These are phyloP conservation scores for Bos indicus DNA, from an alignment of 2,113 vertebrate species.

Conservation along the genomic window DNA sequence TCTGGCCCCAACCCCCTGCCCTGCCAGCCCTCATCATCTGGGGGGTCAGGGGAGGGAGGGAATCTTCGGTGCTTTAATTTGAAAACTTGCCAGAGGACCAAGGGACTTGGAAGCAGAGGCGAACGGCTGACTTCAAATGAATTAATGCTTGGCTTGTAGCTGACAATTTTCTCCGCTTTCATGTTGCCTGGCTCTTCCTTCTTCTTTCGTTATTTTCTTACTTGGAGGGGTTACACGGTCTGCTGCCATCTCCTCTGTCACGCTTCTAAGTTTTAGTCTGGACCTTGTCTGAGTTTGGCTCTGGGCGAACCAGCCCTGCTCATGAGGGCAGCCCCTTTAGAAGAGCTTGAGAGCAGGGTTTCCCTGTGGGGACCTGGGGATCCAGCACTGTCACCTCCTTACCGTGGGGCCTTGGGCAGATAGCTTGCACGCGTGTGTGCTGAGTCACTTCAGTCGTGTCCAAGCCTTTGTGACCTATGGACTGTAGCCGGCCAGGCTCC, in stretches of 20 bases:
- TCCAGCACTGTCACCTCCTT: not conserved
- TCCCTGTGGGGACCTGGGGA: not conserved
- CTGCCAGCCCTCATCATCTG: not conserved
- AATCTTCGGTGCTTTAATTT: conserved; percentile 50
- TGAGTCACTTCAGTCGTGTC: not conserved
- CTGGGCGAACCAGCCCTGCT: not conserved
- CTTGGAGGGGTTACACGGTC: not conserved
- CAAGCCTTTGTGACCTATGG: not conserved
- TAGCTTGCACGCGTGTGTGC: not conserved
- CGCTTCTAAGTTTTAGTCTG: not conserved
- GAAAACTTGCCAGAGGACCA: conserved; percentile 48
- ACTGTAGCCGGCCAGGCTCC: not conserved
- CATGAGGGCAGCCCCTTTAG: fast-evolving
- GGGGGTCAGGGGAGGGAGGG: not conserved
- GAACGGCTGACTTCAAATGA: conserved; percentile 1
- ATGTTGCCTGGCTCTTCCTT: not conserved
- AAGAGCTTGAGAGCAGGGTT: not conserved
- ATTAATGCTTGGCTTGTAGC: conserved; percentile 35
- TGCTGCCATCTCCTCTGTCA: not conserved
- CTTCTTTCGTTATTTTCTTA: conserved; percentile 20
- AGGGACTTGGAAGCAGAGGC: not conserved
- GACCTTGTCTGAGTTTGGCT: not conserved
- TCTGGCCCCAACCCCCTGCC: not conserved
- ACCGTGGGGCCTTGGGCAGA: not conserved
- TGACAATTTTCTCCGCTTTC: conserved; percentile 24